Base-by-base conservation (phyloP, 2,797 vertebrate species). In the Epinephelus malabaricus region DNA sequence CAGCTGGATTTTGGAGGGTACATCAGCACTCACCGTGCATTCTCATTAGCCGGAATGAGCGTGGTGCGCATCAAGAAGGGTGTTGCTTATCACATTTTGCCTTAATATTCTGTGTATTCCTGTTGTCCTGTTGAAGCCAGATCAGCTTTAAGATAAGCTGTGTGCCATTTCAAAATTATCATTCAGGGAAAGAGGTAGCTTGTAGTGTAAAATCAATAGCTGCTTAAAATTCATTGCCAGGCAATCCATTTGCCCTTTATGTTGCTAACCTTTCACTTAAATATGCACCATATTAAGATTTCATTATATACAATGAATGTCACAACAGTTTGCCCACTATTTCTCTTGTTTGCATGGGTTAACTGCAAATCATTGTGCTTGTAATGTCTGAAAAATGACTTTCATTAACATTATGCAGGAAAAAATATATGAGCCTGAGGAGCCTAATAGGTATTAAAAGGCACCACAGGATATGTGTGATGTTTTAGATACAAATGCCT, bases 211-310 rank as follows among this genome's bases (percentile, higher is more conserved):
- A 98, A 99, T 99, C 98, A 98, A 98, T 99, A 97, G 93, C 97
- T 97, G 96, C 96, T 99, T 99, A 97, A 98, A 98, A 99, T 99
- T 98, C 98, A 98, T 98, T 97, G 97, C 96, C 96, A 97, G 97
- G 95, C 97, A 97, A 98, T 98, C 96, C 97, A 97, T 98, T 99
- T 98, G 97, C 98, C 98, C 98, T 99, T 99, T 99, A 96, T 96
- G 95, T 96, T 95, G 94, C 94, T 96, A 96, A 96, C 96, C 95
- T 96, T 96, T 96, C 88, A 94, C 95, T 96, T 96, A 96, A 96
- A 96, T 96, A 95, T 96, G 95, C 95, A 96, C 94, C 94, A 93
- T 96, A 96, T 96, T 96, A 96, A 96, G 95, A 96, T 96, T 95
- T 95, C 95, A 96, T 96, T 96, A 96, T 95, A 96, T 95, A 96